Percentiles rank a stretch among this genome's conserved stretches.
phyloP scores from a whole-genome alignment of 1,140 invertebrate genomes.

The Antheraea pernyi region DNA sequence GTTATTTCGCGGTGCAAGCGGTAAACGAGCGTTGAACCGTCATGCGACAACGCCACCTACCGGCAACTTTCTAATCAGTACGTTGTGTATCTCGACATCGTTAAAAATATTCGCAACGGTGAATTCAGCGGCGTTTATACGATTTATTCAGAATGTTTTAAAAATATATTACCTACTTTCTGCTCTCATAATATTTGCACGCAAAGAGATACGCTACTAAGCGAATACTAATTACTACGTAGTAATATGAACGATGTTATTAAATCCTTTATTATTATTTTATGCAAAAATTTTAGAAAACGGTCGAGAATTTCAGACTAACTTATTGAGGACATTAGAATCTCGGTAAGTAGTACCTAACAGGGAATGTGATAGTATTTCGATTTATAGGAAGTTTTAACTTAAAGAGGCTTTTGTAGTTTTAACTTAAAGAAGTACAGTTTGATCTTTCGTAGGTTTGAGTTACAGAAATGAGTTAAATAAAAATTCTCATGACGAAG shows the following conservation, averaged over 20 bases:
- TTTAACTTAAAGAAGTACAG: too few relatives aligned
- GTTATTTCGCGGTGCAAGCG: neutral
- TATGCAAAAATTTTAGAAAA: too few relatives aligned
- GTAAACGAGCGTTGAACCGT: neutral
- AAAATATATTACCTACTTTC: neutral
- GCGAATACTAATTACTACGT: neutral
- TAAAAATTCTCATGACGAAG: too few relatives aligned
- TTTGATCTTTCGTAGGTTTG: too few relatives aligned
- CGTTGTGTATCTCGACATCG: neutral
- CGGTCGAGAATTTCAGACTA: too few relatives aligned
- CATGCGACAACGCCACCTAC: neutral
- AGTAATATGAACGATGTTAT: neutral
- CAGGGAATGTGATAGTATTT: too few relatives aligned
- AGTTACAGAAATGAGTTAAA: too few relatives aligned
- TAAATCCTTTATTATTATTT: neutral
- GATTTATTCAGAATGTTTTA: neutral
- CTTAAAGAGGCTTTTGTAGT: too few relatives aligned
- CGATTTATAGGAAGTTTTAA: too few relatives aligned
- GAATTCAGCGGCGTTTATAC: neutral
- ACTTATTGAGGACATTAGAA: too few relatives aligned
- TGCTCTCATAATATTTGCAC: neutral
- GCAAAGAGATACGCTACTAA: neutral
- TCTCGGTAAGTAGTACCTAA: too few relatives aligned
- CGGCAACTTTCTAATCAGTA: neutral
- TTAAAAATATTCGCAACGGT: conserved; percentile 18